Conservation (phyloP, 1,140 invertebrate genomes). For the Dinoponera quadriceps region DNA sequence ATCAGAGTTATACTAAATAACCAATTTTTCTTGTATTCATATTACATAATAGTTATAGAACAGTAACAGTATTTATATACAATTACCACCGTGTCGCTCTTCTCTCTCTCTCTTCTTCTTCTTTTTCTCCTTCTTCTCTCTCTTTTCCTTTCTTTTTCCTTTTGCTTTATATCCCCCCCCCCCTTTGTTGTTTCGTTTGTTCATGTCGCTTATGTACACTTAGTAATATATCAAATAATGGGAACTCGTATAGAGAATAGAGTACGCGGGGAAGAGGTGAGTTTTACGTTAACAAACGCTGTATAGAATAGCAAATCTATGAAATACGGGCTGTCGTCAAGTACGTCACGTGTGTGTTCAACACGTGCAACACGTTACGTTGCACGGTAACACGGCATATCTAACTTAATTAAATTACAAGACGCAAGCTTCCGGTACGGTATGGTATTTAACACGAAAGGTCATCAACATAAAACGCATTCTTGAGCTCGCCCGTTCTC, state of each 20-base stretch:
- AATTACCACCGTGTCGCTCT: constrained; percentile 78
- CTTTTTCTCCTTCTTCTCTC: no score
- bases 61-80: constrained; percentile 82
- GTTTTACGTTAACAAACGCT: constrained; percentile 64
- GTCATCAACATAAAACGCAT: constrained; percentile 45
- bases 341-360: not conserved
- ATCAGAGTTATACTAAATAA: constrained; percentile 83
- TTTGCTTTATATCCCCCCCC: no score
- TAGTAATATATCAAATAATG: constrained; percentile 75
- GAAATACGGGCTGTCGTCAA: constrained; percentile 23
- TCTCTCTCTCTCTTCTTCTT: constrained; percentile 35
- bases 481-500: constrained; percentile 30
- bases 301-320: constrained; percentile 58
- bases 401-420: no score
- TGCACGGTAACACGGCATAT: no score
- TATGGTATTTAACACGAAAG: not conserved
- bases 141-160: no score
- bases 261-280: constrained; percentile 75
- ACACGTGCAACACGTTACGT: no score
- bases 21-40: constrained; percentile 83
- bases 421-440: no score
- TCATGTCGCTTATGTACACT: constrained; percentile 81
- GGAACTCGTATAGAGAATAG: constrained; percentile 67
- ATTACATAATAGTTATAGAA: constrained; percentile 80
- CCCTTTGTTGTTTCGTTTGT: no score